Base-by-base conservation (phyloP, 2,113 vertebrate genomes). In the Saccopteryx leptura region DNA sequence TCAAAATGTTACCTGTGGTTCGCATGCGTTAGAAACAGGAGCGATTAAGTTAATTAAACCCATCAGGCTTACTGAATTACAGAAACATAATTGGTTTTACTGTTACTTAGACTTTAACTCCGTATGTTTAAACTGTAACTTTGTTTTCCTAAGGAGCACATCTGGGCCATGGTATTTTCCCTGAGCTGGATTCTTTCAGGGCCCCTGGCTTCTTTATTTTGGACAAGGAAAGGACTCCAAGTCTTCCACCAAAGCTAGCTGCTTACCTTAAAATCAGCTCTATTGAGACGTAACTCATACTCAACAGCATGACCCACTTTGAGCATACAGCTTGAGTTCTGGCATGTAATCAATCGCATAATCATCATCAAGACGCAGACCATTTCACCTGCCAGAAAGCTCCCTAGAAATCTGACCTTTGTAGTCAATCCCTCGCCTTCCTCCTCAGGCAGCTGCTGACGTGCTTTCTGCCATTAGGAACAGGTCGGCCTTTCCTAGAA, bases 71-170 rank as follows among this genome's bases (percentile, higher is more conserved):
- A 61, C 1, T 46, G 50, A 79, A 61, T 82, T 66, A 82, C 52
- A 84, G 46, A 79, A 86, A 66, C 28, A 24, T 66, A 52, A 60
- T 9, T 54, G 93, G 24, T 31, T 87, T 93, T 63, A 56, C 9
- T 85, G 15, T 92, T 88, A 39, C 33, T 87, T 89, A 54, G 68
- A 88, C 52, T 93, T 93, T 65, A 86, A 89, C 11, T 91, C 56
- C 33, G 1, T 56, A 68, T 23, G 56, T 82, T 69, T 91, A 39
- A 60, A 91, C 60, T 81, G 54, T 80, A 63, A 80, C 46, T 72
- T 54, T 28, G 56, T 61, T 88, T 92, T 87, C 75, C 61, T 79
- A 23, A 83, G 82, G 50, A 72, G 46, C 60, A 56, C 14, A 50
- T 89, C 50, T 61, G 33, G 52, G 56, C 58, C 61, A 2, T 26